Conservation (phyloP, 2,797 vertebrate genomes). For the Chelon labrosus region DNA sequence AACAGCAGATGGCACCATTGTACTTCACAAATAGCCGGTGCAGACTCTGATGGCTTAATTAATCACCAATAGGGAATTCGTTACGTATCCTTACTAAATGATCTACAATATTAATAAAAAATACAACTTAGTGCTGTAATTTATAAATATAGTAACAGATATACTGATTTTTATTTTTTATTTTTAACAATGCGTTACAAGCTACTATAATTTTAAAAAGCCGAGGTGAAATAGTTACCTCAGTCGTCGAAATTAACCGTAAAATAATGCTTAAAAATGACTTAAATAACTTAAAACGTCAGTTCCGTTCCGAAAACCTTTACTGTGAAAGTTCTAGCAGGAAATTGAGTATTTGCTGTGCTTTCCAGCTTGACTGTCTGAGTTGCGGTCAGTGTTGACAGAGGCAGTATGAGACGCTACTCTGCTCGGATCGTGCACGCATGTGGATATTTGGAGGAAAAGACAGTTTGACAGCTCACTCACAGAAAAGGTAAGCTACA, state of each 20-base stretch:
- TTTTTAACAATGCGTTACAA: neutral
- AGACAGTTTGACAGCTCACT: constrained; percentile 53
- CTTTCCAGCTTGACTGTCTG: constrained; percentile 4
- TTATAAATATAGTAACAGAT: neutral
- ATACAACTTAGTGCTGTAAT: neutral
- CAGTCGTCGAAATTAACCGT: neutral
- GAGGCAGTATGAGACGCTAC: constrained; percentile 62
- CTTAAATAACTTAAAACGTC: neutral
- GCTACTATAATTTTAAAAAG: neutral
- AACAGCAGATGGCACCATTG: constrained; percentile 64
- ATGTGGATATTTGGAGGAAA: constrained; percentile 57
- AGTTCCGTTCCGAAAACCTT: constrained; percentile 6
- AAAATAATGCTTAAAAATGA: too few species aligned
- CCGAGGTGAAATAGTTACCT: neutral
- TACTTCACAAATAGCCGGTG: neutral
- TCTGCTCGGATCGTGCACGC: constrained; percentile 51
- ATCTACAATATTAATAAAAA: neutral
- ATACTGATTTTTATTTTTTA: neutral
- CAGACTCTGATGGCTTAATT: neutral
- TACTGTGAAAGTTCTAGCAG: constrained; percentile 67
- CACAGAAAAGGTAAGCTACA: constrained; percentile 59
- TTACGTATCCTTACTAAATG: neutral
- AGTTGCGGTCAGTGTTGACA: constrained; percentile 53
- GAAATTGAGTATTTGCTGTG: neutral
- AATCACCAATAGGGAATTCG: too few species aligned